phyloP scores from a whole-genome alignment of 2,113 vertebrate genomes.

The Erinaceus europaeus region DNA sequence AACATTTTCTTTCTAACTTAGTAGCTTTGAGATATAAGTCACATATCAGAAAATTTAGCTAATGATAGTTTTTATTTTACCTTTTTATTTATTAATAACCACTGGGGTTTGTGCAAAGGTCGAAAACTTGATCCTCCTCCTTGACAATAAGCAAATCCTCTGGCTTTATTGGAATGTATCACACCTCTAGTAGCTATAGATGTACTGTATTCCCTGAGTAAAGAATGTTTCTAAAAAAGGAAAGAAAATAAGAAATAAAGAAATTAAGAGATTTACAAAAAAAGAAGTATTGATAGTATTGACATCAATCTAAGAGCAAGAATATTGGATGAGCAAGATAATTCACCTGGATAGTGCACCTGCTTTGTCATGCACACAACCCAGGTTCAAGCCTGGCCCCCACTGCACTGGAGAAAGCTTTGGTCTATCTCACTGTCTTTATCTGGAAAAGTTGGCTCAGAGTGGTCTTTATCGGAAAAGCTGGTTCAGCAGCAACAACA shows the following conservation, averaged over 20 bases:
- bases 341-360: too few species aligned
- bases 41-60: not conserved
- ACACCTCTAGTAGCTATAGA: conserved; percentile 93
- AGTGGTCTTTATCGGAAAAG: too few species aligned
- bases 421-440: too few species aligned
- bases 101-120: conserved; percentile 95
- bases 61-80: conserved; percentile 76
- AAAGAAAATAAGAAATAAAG: not conserved
- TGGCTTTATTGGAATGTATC: conserved; percentile 90
- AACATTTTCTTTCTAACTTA: not conserved
- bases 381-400: too few species aligned
- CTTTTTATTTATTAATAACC: conserved; percentile 93
- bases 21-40: conserved; percentile 16
- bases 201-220: conserved; percentile 87
- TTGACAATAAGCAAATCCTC: conserved; percentile 85
- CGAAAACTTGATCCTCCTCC: conserved; percentile 89
- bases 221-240: conserved; percentile 82
- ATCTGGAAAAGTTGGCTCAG: too few species aligned
- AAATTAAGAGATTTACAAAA: not conserved
- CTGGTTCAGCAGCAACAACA: too few species aligned
- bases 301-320: not conserved
- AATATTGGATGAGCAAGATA: too few species aligned
- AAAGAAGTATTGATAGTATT: not conserved
- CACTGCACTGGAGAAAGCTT: too few species aligned
- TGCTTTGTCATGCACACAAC: too few species aligned